Evolutionary conservation across 2,888 invertebrate genomes (phyloP).

Genomic region (Galerucella calmariensis): DNA sequence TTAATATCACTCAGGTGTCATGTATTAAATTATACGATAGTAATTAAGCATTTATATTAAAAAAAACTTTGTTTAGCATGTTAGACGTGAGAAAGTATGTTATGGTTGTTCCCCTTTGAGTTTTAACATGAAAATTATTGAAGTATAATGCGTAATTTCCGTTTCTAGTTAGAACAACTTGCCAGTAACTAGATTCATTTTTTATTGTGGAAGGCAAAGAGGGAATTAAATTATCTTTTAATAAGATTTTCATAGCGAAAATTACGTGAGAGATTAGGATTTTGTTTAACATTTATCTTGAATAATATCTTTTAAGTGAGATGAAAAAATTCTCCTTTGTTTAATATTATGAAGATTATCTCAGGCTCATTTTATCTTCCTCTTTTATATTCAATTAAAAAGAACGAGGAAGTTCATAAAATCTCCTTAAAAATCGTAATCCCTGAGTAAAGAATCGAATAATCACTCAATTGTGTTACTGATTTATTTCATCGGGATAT

Average conservation of each 20-base stretch:
- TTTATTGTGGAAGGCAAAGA: conserved; percentile 12
- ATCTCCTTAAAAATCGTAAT: conserved; percentile 9
- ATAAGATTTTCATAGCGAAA: background rate
- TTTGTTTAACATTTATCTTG: too few relatives aligned
- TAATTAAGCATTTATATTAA: conserved; percentile 22
- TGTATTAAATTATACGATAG: conserved; percentile 8
- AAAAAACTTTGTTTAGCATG: conserved; percentile 25
- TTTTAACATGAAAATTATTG: conserved; percentile 57
- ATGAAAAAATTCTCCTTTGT: too few relatives aligned
- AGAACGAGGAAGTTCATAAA: background rate
- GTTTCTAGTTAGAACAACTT: conserved; percentile 50
- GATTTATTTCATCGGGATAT: conserved; percentile 1
- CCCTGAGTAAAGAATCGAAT: background rate
- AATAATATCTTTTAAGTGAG: too few relatives aligned
- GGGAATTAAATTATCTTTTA: background rate
- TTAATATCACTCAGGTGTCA: background rate
- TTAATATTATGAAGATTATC: too few relatives aligned
- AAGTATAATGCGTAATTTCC: conserved; percentile 57
- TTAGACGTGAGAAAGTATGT: conserved; percentile 45
- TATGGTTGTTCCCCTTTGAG: conserved; percentile 46
- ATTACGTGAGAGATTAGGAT: background rate
- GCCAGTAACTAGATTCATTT: conserved; percentile 8
- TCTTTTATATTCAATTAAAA: too few relatives aligned
- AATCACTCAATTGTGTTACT: conserved; percentile 10
- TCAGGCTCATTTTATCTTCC: too few relatives aligned